Evolutionary conservation across 1,140 invertebrate genomes (phyloP).

Genomic region (Mizuhopecten yessoensis): DNA sequence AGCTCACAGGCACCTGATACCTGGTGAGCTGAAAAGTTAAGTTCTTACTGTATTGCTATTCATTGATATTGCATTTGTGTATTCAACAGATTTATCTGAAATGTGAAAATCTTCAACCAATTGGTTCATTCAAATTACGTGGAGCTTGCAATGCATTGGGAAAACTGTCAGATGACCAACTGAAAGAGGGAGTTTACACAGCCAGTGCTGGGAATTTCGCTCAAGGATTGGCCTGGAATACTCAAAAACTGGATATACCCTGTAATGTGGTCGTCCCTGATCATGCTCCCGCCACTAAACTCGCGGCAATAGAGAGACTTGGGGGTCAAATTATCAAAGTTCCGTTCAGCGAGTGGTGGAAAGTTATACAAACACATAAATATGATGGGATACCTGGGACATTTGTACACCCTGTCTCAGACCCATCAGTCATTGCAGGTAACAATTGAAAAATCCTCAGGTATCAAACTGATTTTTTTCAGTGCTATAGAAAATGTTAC

Average conservation of each 20-base stretch:
- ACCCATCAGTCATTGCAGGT: constrained; percentile 78
- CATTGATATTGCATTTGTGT: background rate
- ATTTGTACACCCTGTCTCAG: constrained; percentile 78
- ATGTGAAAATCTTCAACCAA: constrained; percentile 79
- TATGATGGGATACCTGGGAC: constrained; percentile 69
- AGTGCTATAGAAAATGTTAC: too few species aligned
- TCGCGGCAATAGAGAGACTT: constrained; percentile 68
- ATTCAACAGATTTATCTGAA: constrained; percentile 78
- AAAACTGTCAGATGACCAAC: constrained; percentile 56
- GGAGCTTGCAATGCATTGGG: constrained; percentile 75
- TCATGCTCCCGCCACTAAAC: constrained; percentile 72
- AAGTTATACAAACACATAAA: constrained; percentile 67
- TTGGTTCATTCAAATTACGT: constrained; percentile 78
- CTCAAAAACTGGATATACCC: constrained; percentile 59
- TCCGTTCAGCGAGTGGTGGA: constrained; percentile 76
- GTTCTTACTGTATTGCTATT: too few species aligned
- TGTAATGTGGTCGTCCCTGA: constrained; percentile 76
- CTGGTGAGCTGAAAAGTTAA: too few species aligned
- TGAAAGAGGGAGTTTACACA: constrained; percentile 74
- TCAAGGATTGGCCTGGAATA: constrained; percentile 74
- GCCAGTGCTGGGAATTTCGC: constrained; percentile 81
- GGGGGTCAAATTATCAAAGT: constrained; percentile 73
- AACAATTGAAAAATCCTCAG: background rate
- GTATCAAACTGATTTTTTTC: too few species aligned
- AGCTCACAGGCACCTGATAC: too few species aligned